Conservation (phyloP, 2,888 invertebrate species). For the Apotomis turbidana region DNA sequence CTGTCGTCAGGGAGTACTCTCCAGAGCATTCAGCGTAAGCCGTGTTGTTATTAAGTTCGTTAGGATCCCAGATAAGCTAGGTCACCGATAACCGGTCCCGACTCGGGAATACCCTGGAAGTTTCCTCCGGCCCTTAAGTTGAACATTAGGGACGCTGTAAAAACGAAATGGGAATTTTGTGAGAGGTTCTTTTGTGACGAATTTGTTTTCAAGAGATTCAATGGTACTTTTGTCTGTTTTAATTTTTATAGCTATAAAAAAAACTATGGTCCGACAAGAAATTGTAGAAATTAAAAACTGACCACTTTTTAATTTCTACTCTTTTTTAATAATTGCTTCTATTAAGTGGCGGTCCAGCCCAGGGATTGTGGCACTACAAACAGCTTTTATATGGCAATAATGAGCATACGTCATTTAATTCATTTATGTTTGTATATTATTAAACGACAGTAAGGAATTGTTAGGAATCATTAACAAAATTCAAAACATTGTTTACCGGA, state of each 20-base stretch:
- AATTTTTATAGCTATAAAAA: neutral
- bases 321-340: too few species aligned
- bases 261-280: too few species aligned
- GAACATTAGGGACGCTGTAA: constrained; percentile 10
- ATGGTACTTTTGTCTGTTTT: neutral
- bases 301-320: too few species aligned
- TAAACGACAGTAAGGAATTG: too few species aligned
- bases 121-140: constrained; percentile 14
- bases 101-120: constrained; percentile 24
- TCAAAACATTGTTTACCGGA: too few species aligned
- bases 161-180: constrained; percentile 16
- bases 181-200: neutral
- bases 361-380: too few species aligned
- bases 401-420: too few species aligned
- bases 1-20: neutral
- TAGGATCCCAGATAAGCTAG: constrained; percentile 30
- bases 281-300: too few species aligned
- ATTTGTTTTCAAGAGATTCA: constrained; percentile 7
- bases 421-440: too few species aligned
- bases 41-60: constrained; percentile 35
- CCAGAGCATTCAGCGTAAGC: neutral
- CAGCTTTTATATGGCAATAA: too few species aligned
- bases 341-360: too few species aligned
- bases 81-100: constrained; percentile 24
- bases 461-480: too few species aligned